Conservation (phyloP, 2,113 vertebrate species). For the Melanotaenia duboulayi region DNA sequence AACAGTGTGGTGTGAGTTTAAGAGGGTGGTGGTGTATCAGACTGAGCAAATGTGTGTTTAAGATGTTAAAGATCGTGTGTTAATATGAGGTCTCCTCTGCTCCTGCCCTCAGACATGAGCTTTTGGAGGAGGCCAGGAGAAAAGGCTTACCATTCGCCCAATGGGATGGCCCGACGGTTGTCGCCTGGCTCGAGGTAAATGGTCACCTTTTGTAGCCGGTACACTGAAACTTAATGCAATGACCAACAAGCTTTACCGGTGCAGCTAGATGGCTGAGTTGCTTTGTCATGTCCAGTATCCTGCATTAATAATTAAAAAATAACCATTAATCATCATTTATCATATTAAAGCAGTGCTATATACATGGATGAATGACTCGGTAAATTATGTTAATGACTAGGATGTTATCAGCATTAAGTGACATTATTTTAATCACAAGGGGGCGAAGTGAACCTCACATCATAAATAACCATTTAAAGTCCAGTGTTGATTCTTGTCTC, state of each 20-base stretch:
- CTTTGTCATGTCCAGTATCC: neutral
- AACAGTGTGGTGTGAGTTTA: conserved; percentile 2
- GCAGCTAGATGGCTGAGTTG: too few species aligned
- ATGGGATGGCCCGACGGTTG: conserved; percentile 98
- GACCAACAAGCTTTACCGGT: too few species aligned
- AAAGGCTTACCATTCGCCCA: conserved; percentile 98
- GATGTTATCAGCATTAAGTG: too few species aligned
- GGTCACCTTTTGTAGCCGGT: neutral
- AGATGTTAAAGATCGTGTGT: neutral
- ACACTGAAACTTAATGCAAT: neutral
- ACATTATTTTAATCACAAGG: too few species aligned
- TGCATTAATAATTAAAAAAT: neutral
- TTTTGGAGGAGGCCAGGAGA: conserved; percentile 96
- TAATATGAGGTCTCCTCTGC: conserved; percentile 50
- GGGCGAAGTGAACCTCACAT: too few species aligned
- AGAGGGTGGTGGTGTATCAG: neutral
- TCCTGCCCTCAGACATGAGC: conserved; percentile 89
- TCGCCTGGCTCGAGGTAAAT: conserved; percentile 96
- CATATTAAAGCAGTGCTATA: too few species aligned
- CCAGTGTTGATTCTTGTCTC: too few species aligned
- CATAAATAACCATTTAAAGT: too few species aligned
- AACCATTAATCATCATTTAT: neutral
- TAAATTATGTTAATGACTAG: too few species aligned
- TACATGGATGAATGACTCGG: too few species aligned
- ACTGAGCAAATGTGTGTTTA: conserved; percentile 33